Base-by-base conservation (phyloP, 2,888 invertebrate species). In the Agrochola circellaris region DNA sequence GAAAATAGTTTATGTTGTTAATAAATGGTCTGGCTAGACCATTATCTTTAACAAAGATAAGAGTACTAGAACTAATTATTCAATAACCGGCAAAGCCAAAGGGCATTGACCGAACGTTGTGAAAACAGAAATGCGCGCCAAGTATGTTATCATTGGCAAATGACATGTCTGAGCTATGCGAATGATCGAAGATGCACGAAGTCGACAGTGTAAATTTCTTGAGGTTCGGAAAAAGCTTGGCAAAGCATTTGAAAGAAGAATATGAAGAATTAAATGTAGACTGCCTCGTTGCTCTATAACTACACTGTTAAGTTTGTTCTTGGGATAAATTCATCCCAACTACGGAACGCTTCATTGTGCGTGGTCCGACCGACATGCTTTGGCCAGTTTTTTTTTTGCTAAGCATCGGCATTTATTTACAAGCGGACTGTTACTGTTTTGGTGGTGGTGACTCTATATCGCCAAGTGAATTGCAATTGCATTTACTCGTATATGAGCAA, bases 51-150 rank as follows among this genome's bases (percentile, higher is more conserved):
- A 51, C 38, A n/a, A 48, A 64, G 76, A 64, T 77, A 84, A 73
- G 23, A 66, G 51, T 45, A 54, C 38, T 60, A 56, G 48, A 23
- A 75, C 23, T 69, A 73, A 80, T 75, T n/a, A 82, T 80, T 79
- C 65, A 83, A 70, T 75, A 83, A 60, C 75, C 66, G 54, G 58
- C 72, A 73, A 80, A 76, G 62, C 58, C 65, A 83, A 80, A 72
- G 82, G 75, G 60, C 75, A 66, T 20, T 82, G 84, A 75, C 82
- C 76, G 65, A 11, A 20, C 65, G 34, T 82, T 83, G 75, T 80
- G 84, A 83, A 84, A 84, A 79, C 69, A 66, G 80, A 17, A 60
- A 60, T 26, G 34, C 9, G 58, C 30, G 84, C 84, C 82, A 82
- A 82, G 65, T 65, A 83, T 73, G 69, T 61, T 66, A 72, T 83